Percentiles rank a stretch among this genome's conserved stretches.
phyloP scores from a whole-genome alignment of 2,113 vertebrate species.

The Fulmarus glacialis region DNA sequence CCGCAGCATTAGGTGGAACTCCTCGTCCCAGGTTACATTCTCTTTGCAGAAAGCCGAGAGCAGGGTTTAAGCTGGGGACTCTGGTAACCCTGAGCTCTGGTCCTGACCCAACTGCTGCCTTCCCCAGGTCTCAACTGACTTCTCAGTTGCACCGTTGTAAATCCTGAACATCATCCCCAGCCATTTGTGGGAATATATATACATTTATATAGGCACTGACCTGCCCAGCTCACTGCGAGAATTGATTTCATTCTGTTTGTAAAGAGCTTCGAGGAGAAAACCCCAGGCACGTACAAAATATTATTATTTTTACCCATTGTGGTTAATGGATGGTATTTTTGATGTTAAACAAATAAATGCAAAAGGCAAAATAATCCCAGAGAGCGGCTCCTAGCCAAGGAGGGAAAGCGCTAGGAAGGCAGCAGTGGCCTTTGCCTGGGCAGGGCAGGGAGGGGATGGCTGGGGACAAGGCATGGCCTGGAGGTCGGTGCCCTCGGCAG shows the following conservation, averaged over 20 bases:
- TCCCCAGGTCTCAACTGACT: background rate
- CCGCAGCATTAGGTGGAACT: background rate
- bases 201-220: background rate
- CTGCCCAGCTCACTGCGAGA: background rate
- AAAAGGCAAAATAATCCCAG: background rate
- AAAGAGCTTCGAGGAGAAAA: background rate
- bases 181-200: background rate
- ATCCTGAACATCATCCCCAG: background rate
- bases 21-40: background rate
- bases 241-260: background rate
- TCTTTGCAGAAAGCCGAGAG: background rate
- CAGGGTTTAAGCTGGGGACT: background rate
- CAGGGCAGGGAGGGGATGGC: background rate
- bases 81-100: background rate
- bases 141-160: background rate
- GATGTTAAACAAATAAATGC: background rate
- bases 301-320: background rate
- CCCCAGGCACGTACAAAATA: background rate
- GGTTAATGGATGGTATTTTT: background rate
- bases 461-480: fast-evolving
- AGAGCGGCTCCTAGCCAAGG: background rate
- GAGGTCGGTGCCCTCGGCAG: background rate
- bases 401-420: background rate
- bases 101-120: background rate
- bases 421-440: background rate